Conservation (phyloP, 2,797 vertebrate species). For the Coendou prehensilis region DNA sequence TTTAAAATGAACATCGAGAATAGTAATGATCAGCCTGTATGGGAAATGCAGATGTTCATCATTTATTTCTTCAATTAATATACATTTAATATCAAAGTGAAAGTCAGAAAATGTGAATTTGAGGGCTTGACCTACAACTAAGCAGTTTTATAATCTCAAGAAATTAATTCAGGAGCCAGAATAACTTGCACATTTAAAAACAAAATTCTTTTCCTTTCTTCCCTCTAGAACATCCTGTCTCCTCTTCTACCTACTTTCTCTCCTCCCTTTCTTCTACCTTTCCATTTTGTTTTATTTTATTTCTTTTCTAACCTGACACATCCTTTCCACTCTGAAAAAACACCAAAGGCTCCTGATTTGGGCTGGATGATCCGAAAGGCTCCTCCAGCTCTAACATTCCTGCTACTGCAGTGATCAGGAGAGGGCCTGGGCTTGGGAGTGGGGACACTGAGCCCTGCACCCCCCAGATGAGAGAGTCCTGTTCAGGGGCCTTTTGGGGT, state of each 20-base stretch:
- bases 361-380: not conserved
- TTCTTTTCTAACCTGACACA: not conserved
- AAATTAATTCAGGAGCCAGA: not conserved
- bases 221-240: not conserved
- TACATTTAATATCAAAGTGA: not conserved
- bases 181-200: not conserved
- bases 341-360: not conserved
- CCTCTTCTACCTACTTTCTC: not conserved
- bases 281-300: not conserved
- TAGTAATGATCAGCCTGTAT: not conserved
- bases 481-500: not conserved
- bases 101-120: not conserved
- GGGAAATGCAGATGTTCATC: not conserved
- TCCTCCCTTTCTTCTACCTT: not conserved
- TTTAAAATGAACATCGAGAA: not conserved
- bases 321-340: not conserved
- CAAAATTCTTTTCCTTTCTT: not conserved
- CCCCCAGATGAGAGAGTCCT: not conserved
- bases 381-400: no score
- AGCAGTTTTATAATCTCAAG: not conserved
- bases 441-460: accelerated
- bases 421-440: not conserved
- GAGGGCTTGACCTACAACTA: not conserved
- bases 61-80: not conserved
- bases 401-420: no score